Evolutionary conservation across 2,797 vertebrate genomes (phyloP), one percentile per base, ranked within the genome.

Genomic region (Sarcophilus harrisii): DNA sequence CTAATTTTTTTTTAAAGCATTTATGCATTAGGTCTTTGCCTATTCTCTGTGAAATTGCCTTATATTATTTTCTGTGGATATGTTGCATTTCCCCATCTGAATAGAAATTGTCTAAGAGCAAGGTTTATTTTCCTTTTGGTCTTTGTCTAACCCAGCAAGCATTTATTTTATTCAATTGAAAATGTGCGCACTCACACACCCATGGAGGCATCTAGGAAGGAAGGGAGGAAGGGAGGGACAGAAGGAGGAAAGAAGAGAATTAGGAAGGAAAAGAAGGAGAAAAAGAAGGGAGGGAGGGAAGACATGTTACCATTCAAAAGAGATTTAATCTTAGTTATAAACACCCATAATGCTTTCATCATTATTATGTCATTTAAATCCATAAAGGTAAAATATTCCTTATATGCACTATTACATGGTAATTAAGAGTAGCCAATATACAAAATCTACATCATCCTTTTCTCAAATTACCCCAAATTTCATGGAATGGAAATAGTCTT

Each of bases 401-500:
- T 89, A 92, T 91, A 16, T 49, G 38, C 6, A 94, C 11, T 91
- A 92, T 96, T 49, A 91, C 14, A 93, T 89, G 24, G 4, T 57
- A 90, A 54, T 24, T 93, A 54, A 94, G 94, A 55, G 16, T 32
- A 94, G 27, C 9, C 0, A 89, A 52, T 49, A 54, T 59, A 87
- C 92, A 73, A 57, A 52, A 57, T 57, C 24, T 1, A 13, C 4
- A 81, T 87, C 38, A 90, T 11, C 49, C 1, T 81, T 93, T 73
- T 66, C 66, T 11, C 62, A 73, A 91, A 90, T 92, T 62, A 55
- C 57, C 4, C 6, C 57, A 18, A 92, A 58, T 93, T 14, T 91
- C 29, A 91, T 91, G 30, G 89, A 73, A 27, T 29, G 81, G 93
- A 93, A 95, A 52, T 92, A 92, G 21, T 54, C 24, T 81, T 89